These are phyloP conservation scores for Phthorimaea operculella DNA, from an alignment of 1,140 invertebrate species.

Conservation along the genomic window DNA sequence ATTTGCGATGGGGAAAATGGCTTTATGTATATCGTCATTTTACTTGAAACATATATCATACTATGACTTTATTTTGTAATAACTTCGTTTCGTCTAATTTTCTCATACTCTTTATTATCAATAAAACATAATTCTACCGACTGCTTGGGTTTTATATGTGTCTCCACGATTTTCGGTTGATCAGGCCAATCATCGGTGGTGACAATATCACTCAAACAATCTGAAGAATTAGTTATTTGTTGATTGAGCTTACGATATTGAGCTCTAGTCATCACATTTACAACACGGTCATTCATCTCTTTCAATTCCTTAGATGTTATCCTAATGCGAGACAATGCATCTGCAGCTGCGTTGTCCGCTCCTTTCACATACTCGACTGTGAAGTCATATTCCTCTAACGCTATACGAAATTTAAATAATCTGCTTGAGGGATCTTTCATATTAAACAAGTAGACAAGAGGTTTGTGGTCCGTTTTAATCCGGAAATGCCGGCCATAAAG, in stretches of 20 bases:
- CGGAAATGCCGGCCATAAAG: conserved; percentile 38
- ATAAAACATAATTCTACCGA: conserved; percentile 15
- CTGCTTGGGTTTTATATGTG: conserved; percentile 14
- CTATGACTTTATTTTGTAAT: neutral
- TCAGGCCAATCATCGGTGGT: conserved; percentile 16
- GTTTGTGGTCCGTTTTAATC: conserved; percentile 45
- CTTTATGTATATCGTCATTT: conserved; percentile 8
- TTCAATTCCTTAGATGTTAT: conserved; percentile 3
- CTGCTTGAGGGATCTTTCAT: conserved; percentile 31
- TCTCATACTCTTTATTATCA: conserved; percentile 4
- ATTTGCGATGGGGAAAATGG: conserved; percentile 10
- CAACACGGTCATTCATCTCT: neutral
- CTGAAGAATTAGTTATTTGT: neutral
- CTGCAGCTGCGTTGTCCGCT: conserved; percentile 4
- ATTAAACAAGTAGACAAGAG: conserved; percentile 37
- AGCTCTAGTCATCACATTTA: neutral
- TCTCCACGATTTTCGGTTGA: conserved; percentile 25
- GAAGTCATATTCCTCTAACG: conserved; percentile 37
- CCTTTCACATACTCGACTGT: conserved; percentile 30
- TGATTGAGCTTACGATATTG: neutral
- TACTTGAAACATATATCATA: conserved; percentile 6
- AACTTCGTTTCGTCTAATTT: conserved; percentile 9
- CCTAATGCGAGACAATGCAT: conserved; percentile 9
- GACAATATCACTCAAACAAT: neutral
- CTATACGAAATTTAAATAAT: conserved; percentile 37